Base-by-base conservation (phyloP, 2,888 invertebrate genomes). In the Acanthosepion lycidas region DNA sequence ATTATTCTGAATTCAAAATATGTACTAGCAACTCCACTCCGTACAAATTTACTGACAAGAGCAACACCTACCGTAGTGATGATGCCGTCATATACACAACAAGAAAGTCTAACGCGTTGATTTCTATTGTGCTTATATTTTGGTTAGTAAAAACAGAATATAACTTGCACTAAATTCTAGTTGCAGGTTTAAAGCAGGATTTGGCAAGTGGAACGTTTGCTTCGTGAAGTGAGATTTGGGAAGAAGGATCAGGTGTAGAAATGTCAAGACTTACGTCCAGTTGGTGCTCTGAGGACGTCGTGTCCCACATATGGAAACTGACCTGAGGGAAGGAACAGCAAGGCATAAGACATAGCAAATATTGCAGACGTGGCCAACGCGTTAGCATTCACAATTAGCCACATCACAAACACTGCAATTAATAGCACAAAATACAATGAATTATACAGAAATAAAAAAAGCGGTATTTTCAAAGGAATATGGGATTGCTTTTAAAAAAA, bases 261-360 rank as follows among this genome's bases (percentile, higher is more conserved):
- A n/a, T 28, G 12, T 78, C 9, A 28, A 78, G 78, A 78, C 78
- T 78, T 78, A 78, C 78, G 78, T 78, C 78, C 12, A 28, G 78
- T 78, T 28, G 78, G 28, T 78, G 78, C 78, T 78, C 78, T 78
- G 78, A 78, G 78, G 78, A 78, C 78, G 28, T 78, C 28, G 78
- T 78, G 78, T 78, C 78, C 78, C 78, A 78, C 28, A 78, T 78
- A 78, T 78, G 78, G 78, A 78, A 78, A 78, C 78, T 78, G 78
- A 78, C 78, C 78, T 78, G n/a, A 78, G 78, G 28, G 78, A 78
- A 78, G 28, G 78, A 78, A 78, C 78, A 78, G 78, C 78, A 78
- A 12, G 28, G 28, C 78, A 78, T 78, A 2, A 78, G 78, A 78
- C n/a, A 78, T 28, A 78, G 78, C 28, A 28, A 78, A 78, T 28